phyloP scores from a whole-genome alignment of 2,888 invertebrate genomes.

The Oscheius sp. region DNA sequence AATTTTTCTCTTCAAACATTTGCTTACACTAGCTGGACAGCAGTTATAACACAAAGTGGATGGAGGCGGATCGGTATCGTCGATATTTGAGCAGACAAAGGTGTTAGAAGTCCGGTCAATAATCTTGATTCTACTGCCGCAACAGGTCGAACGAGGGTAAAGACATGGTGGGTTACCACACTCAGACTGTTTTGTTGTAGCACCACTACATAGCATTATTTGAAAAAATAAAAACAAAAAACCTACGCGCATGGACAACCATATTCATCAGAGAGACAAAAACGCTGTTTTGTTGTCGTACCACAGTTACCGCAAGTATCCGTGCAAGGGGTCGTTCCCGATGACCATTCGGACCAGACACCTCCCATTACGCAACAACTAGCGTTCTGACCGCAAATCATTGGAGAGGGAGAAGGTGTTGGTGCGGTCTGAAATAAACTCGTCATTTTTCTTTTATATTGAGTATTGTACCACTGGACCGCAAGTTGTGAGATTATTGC shows the following conservation, averaged over 20 bases:
- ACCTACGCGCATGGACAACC: constrained; percentile 49
- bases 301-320: constrained; percentile 41
- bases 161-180: constrained; percentile 45
- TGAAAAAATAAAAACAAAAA: background rate
- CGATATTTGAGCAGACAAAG: background rate
- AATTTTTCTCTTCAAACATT: no score
- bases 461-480: constrained; percentile 22
- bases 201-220: constrained; percentile 40
- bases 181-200: constrained; percentile 44
- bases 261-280: constrained; percentile 42
- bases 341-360: constrained; percentile 47
- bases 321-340: constrained; percentile 12
- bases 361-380: constrained; percentile 37
- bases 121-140: constrained; percentile 47
- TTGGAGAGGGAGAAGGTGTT: constrained; percentile 1
- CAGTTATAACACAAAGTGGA: constrained; percentile 24
- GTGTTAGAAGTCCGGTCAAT: constrained; percentile 34
- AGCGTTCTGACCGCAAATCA: constrained; percentile 21
- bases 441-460: background rate
- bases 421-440: background rate
- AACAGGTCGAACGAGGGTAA: constrained; percentile 47
- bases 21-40: constrained; percentile 15
- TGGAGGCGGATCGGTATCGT: constrained; percentile 28
- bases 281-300: constrained; percentile 35
- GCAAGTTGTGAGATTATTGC: constrained; percentile 14